Conservation (phyloP, 2,797 vertebrate species). For the Malacoctenus gilli region DNA sequence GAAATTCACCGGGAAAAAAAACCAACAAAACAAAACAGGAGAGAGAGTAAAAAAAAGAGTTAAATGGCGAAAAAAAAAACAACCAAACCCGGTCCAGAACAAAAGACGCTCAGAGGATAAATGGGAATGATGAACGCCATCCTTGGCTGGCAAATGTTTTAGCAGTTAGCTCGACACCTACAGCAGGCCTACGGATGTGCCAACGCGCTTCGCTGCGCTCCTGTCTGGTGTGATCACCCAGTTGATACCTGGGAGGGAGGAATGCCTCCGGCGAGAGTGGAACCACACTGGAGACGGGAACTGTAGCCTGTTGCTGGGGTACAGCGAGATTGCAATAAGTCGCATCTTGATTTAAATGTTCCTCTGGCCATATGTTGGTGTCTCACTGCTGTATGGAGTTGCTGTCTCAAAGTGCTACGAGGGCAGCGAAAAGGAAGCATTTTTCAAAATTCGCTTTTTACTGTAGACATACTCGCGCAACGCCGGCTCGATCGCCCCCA, state of each 20-base stretch:
- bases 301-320: neutral
- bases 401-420: neutral
- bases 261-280: neutral
- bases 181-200: neutral
- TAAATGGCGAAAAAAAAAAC: slow-evolving; percentile 4
- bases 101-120: neutral
- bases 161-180: slow-evolving; percentile 11
- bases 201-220: neutral
- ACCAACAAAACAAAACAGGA: neutral
- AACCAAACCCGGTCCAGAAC: no score
- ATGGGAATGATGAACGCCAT: neutral
- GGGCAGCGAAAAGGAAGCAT: slow-evolving; percentile 13
- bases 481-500: slow-evolving; percentile 47
- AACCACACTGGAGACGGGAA: neutral
- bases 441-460: slow-evolving; percentile 51
- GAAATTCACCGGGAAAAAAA: neutral
- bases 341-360: neutral
- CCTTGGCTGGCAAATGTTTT: neutral
- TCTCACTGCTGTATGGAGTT: neutral
- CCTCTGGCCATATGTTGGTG: neutral
- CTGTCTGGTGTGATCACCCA: slow-evolving; percentile 1
- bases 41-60: neutral
- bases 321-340: neutral
- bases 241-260: neutral
- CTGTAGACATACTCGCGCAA: slow-evolving; percentile 31